Evolutionary conservation across 2,797 vertebrate species (phyloP), one percentile per base, ranked within the genome.

Genomic region (Sebastes cheni): DNA sequence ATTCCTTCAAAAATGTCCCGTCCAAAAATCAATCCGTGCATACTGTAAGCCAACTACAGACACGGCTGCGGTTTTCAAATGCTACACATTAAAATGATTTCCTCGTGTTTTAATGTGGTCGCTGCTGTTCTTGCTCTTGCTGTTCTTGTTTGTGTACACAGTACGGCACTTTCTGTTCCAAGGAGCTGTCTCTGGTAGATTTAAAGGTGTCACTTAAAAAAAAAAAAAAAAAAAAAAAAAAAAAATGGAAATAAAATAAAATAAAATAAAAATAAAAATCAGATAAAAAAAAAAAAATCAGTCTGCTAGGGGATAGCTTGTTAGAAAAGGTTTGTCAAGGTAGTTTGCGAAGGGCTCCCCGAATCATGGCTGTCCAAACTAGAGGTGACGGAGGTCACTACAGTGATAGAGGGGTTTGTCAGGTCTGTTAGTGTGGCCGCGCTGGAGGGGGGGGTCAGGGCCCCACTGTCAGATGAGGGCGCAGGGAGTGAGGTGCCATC

Each of bases 281-380:
- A 90, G 68, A 84, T 74, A 61, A 58, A n/a, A 32, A 81, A 90
- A 91, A 61, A 75, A 84, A 93, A 95, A 81, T 86, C 95, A 91
- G 88, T 91, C 89, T 86, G 74, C 88, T 91, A 85, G 81, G 84
- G 42, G 92, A 93, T 92, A 92, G 90, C 91, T 91, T 96, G 97
- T 98, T 99, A 99, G 97, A 99, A 99, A 98, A 99, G 98, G 95
- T 97, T 99, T 94, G 98, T 99, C 97, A 99, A 97, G 96, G 98
- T 99, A 95, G 98, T 99, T 97, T 99, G 98, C 88, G 98, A 97
- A 96, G 98, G 98, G 95, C 98, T 99, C 93, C 97, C 97, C 90
- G 98, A 96, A 96, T 99, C 98, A 96, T 97, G 98, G 97, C 97
- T 97, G 98, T 99, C 98, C 98, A 98, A 95, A 97, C 97, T 98